phyloP scores from a whole-genome alignment of 2,888 invertebrate species.

The Anthophora plumipes region DNA sequence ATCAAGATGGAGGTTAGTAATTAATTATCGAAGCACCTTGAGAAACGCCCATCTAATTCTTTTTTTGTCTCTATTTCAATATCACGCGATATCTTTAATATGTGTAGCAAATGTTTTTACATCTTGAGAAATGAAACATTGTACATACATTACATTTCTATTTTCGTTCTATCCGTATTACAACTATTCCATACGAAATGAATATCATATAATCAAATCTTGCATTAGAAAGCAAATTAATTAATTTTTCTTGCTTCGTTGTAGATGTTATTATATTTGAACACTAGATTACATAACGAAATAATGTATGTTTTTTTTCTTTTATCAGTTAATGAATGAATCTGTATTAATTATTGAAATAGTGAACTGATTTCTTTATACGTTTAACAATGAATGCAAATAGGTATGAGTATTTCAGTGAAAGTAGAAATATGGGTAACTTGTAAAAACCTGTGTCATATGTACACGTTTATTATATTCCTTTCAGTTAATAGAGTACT shows the following conservation, averaged over 20 bases:
- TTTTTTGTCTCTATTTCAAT: conserved; percentile 1
- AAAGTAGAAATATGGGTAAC: too few species aligned
- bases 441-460: too few species aligned
- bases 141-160: background rate
- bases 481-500: conserved; percentile 5
- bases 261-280: too few species aligned
- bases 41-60: conserved; percentile 22
- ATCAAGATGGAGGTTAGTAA: conserved; percentile 26
- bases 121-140: conserved; percentile 8
- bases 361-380: too few species aligned
- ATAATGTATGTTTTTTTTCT: too few species aligned
- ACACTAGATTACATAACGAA: too few species aligned
- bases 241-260: too few species aligned
- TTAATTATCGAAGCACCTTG: conserved; percentile 56
- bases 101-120: background rate
- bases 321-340: too few species aligned
- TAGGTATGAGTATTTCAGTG: too few species aligned
- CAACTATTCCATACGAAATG: background rate
- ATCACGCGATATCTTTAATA: conserved; percentile 8
- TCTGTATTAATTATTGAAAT: too few species aligned
- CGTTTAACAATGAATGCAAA: too few species aligned
- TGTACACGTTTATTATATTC: background rate
- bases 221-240: background rate
- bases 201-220: background rate
- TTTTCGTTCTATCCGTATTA: background rate